These are phyloP conservation scores for Thomomys bottae DNA, from an alignment of 2,113 vertebrate species.

Conservation along the genomic window DNA sequence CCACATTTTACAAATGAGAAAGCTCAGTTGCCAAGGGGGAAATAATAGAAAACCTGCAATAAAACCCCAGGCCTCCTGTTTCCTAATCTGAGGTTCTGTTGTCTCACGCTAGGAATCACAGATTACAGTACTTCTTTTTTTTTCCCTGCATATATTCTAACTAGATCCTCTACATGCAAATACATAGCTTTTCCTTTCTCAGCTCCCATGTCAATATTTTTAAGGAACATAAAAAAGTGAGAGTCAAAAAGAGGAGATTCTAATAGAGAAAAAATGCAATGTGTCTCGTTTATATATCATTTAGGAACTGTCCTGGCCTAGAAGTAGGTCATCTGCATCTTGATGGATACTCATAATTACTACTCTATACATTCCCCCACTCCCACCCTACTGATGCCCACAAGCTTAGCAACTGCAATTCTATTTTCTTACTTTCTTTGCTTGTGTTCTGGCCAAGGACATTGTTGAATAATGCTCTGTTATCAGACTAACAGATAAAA, in stretches of 20 bases:
- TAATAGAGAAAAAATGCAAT: neutral
- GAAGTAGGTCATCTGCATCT: neutral
- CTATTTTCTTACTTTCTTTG: neutral
- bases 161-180: neutral
- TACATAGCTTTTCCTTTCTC: neutral
- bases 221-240: neutral
- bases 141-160: slow-evolving; percentile 18
- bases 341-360: neutral
- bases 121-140: slow-evolving; percentile 36
- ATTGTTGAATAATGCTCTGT: slow-evolving; percentile 23
- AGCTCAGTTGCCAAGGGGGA: slow-evolving; percentile 29
- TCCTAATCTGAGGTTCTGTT: slow-evolving; percentile 15
- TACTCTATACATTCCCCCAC: neutral
- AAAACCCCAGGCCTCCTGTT: slow-evolving; percentile 41
- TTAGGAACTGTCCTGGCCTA: neutral
- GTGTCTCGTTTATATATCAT: neutral
- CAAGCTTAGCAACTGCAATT: neutral
- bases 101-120: neutral
- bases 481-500: slow-evolving; percentile 46
- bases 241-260: slow-evolving; percentile 8
- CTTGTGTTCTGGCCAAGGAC: neutral
- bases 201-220: neutral
- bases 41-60: slow-evolving; percentile 43
- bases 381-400: too few relatives aligned
- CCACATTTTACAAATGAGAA: slow-evolving; percentile 54